Conservation (phyloP, 2,888 invertebrate species). For the Apodemia mormo region DNA sequence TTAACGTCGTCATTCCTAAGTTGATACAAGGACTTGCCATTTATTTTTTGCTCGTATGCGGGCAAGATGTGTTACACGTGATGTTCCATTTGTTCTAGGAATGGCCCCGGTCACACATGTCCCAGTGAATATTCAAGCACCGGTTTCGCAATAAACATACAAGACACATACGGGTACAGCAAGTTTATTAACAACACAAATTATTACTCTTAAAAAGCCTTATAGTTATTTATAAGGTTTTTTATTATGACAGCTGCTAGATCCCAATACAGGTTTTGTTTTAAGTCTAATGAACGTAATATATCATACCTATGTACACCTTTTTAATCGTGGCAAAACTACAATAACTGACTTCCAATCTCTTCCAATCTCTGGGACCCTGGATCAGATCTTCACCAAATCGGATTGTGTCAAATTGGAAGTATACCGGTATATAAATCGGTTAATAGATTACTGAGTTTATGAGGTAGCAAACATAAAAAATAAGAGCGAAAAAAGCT, state of each 20-base stretch:
- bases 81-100: constrained; percentile 63
- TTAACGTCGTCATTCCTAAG: neutral
- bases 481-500: no score
- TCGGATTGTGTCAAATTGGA: no score
- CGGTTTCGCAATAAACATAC: constrained; percentile 42
- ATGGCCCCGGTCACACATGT: constrained; percentile 59
- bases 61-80: constrained; percentile 63
- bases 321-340: neutral
- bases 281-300: neutral
- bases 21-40: constrained; percentile 47
- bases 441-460: no score
- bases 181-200: constrained; percentile 43
- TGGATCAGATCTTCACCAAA: no score
- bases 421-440: no score
- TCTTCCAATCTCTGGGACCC: no score
- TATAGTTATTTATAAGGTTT: constrained; percentile 42
- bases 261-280: constrained; percentile 12
- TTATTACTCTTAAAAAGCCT: constrained; percentile 39
- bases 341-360: no score
- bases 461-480: no score
- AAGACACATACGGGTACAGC: constrained; percentile 46
- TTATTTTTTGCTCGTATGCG: constrained; percentile 50
- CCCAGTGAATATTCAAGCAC: constrained; percentile 36
- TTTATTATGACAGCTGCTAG: constrained; percentile 24
- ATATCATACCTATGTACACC: neutral